phyloP scores from a whole-genome alignment of 2,113 vertebrate genomes.

The Amazona vittata region DNA sequence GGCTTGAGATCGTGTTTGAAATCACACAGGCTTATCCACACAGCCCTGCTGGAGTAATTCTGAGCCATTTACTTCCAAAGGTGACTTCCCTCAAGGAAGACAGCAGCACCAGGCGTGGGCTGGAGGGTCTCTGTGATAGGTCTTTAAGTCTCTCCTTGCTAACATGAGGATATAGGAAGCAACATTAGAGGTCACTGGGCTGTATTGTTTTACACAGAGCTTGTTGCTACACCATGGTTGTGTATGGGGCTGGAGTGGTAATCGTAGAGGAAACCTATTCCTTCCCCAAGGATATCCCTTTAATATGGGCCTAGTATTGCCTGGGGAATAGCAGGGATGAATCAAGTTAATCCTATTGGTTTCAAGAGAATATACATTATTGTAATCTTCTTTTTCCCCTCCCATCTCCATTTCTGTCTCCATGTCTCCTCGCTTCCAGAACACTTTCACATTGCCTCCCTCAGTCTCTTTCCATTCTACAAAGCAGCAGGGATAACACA shows the following conservation, averaged over 20 bases:
- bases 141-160: background rate
- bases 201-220: background rate
- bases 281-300: background rate
- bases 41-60: background rate
- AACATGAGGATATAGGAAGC: background rate
- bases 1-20: background rate
- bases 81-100: background rate
- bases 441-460: background rate
- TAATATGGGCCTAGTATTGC: rapidly evolving
- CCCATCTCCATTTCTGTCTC: background rate
- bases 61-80: background rate
- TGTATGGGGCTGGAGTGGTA: background rate
- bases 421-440: background rate
- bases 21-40: background rate
- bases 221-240: rapidly evolving
- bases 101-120: background rate
- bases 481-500: background rate
- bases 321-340: background rate
- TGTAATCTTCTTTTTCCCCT: background rate
- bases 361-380: rapidly evolving
- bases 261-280: background rate
- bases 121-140: rapidly evolving
- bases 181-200: background rate
- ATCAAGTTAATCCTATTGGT: rapidly evolving
- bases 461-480: background rate